Evolutionary conservation across 2,888 invertebrate species (phyloP).

Genomic region (Ophion ventricosus): DNA sequence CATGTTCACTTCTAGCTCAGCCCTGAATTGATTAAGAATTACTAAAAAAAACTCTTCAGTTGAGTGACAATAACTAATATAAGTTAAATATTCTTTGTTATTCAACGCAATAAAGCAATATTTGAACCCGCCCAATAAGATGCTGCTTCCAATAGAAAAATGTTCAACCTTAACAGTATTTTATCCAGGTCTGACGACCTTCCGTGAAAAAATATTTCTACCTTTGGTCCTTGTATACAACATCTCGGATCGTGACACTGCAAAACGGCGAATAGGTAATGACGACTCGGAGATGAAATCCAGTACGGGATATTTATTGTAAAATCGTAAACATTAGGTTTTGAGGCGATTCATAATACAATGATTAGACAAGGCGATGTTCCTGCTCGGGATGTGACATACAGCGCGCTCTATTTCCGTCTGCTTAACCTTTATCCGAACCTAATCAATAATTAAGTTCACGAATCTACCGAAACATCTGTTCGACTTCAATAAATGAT

Average conservation of each 20-base stretch:
- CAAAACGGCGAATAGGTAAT: neutral
- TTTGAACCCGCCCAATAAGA: neutral
- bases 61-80: no score
- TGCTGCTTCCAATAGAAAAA: neutral
- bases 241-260: neutral
- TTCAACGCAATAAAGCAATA: neutral
- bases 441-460: neutral
- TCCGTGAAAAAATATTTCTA: neutral
- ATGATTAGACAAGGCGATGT: no score
- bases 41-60: no score
- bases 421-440: neutral
- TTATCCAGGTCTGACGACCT: neutral
- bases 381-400: no score
- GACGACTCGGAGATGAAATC: neutral
- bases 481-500: neutral
- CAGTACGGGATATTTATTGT: neutral
- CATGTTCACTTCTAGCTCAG: no score
- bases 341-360: neutral
- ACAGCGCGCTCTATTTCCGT: no score
- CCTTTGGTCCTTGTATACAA: neutral
- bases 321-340: neutral
- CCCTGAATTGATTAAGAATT: no score
- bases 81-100: neutral
- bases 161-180: neutral
- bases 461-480: neutral